phyloP scores from a whole-genome alignment of 1,140 invertebrate genomes.

The Lepidurus arcticus region DNA sequence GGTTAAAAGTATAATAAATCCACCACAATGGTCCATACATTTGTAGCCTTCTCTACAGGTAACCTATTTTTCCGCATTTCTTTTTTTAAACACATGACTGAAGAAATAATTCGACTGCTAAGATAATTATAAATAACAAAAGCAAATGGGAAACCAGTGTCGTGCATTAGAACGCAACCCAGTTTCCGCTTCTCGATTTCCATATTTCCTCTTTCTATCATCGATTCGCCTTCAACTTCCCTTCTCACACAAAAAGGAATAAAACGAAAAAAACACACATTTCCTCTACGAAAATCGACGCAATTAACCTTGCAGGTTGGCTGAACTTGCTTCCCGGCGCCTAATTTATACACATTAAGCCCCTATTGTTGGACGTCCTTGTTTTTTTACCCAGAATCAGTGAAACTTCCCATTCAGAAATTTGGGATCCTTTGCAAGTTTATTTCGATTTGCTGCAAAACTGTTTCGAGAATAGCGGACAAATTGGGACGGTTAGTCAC shows the following conservation, averaged over 20 bases:
- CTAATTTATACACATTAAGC: no score
- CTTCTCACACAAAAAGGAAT: background rate
- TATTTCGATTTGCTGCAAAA: background rate
- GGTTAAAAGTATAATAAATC: no score
- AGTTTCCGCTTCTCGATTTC: background rate
- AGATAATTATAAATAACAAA: no score
- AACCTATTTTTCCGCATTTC: no score
- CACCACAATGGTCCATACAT: no score
- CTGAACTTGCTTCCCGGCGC: no score
- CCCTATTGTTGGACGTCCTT: background rate
- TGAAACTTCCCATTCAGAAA: background rate
- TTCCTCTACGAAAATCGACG: background rate
- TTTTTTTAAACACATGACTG: no score
- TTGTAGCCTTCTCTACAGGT: no score
- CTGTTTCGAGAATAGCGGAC: background rate
- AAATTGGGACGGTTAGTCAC: background rate
- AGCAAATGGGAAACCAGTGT: no score
- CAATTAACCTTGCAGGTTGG: background rate
- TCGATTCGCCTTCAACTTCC: background rate
- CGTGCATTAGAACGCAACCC: constrained; percentile 1
- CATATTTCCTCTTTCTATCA: background rate
- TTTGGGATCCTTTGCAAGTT: background rate
- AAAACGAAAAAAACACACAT: background rate
- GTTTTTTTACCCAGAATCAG: background rate
- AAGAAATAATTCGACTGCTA: no score